Base-by-base conservation (phyloP, 2,797 vertebrate species). In the Cynopterus sphinx region DNA sequence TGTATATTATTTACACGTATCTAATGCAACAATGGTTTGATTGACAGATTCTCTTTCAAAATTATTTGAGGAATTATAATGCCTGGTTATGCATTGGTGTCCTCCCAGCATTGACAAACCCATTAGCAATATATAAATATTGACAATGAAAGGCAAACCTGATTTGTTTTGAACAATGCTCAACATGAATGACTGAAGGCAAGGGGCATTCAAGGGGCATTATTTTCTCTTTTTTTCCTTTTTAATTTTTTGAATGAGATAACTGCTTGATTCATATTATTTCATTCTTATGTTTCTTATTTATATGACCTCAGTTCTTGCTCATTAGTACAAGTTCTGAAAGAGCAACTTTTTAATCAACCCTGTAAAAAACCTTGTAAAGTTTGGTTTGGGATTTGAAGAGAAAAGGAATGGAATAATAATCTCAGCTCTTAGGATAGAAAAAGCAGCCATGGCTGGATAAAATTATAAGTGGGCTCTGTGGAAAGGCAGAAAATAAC, bases 171-270 rank as follows among this genome's bases (percentile, higher is more conserved):
- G 67, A 96, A 43, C 43, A 86, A 12, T 78, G 74, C 9, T 22
- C 49, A 71, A 16, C 46, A 55, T 55, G 46, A 43, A 36, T 49
- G 57, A 67, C 65, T 39, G 46, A 61, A 61, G 51, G 41, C 26
- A 57, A 51, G 13, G 53, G 46, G 0, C 24, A 13, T 75, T 88
- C 61, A 65, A 49, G 49, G 49, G 15, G 15, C 49, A 26, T 59
- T 46, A 43, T n/a, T 79, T 95, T 92, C 36, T 85, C 43, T 73
- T 2, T 81, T 75, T 71, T 41, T 90, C 81, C 36, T 33, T 16
- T 93, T 90, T 57, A 78, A 53, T 79, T 91, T 97, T 87, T n/a
- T 85, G 55, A 95, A 71, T 91, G 67, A 78, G 49, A 36, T 53
- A 33, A n/a, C 33, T 65, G 6, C 19, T 16, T 39, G 33, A 55